Evolutionary conservation across 2,888 invertebrate species (phyloP), one percentile per base, ranked within the genome.

Genomic region (Stramonita haemastoma): DNA sequence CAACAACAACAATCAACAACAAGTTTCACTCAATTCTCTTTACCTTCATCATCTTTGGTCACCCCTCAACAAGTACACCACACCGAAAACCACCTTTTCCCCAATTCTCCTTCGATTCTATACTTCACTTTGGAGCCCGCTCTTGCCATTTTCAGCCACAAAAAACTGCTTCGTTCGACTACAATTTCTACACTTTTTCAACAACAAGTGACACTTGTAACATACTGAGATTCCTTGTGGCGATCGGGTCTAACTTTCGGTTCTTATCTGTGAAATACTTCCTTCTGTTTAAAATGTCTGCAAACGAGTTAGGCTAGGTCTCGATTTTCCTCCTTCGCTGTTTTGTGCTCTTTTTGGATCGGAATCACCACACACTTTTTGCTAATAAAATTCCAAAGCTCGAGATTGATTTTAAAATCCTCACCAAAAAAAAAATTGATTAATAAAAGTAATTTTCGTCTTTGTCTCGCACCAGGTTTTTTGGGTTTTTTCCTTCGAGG

Each of bases 31-130:
- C 46, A 8, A 46, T 46, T 2, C 46, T 8, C 86, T 86, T n/a
- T 56, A 86, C 86, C 36, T 86, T 86, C 19, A 8, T n/a, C n/a
- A 36, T 4, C 81, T 89, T 8, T 8, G 46, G 46, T 89, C 60
- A 15, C 29, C 77, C 22, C 87, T 91, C 36, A 93, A 90, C n/a
- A 93, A 81, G 87, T 92, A 93, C 26, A 94, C 93, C 87, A 93
- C 93, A 87, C 93, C 93, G 88, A n/a, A 94, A 94, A 26, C 93
- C 93, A 5, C 93, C 93, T n/a, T 89, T 93, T 93, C 6, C 93
- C 93, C 17, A 94, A 85, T 29, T 86, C 86, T 15, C 86, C 79
- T 2, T 46, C 79, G 13, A 86, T 66, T 19, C 36, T 19, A 77
- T 88, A 88, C 56, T 8, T 87, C 34, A 29, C 22, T 34, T 79